These are phyloP conservation scores for Drosophila nannoptera DNA, from an alignment of 1,140 invertebrate species.

Conservation along the genomic window DNA sequence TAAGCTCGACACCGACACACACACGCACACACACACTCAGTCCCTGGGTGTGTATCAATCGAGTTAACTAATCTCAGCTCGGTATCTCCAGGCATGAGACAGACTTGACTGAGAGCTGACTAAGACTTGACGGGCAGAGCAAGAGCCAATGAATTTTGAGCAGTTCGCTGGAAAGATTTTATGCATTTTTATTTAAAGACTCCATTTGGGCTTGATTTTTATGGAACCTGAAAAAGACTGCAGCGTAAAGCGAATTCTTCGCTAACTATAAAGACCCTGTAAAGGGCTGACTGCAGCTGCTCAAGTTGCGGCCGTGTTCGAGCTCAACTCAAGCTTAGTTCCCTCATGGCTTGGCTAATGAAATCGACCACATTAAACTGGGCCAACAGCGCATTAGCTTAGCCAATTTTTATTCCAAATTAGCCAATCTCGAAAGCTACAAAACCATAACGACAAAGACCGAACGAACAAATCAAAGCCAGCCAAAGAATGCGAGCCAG, in stretches of 20 bases:
- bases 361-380: slow-evolving; percentile 26
- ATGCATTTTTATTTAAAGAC: background rate
- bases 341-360: background rate
- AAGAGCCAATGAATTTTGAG: background rate
- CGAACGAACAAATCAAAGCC: slow-evolving; percentile 20
- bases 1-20: background rate
- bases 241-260: background rate
- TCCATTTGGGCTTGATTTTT: slow-evolving; percentile 2
- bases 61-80: slow-evolving; percentile 7
- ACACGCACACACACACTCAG: background rate
- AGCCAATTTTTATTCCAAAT: slow-evolving; percentile 54
- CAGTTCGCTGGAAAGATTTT: background rate
- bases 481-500: slow-evolving; percentile 61
- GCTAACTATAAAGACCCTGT: background rate
- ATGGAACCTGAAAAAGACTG: background rate
- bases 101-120: slow-evolving; percentile 1
- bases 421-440: slow-evolving; percentile 58
- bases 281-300: background rate
- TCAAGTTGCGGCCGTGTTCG: background rate
- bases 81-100: background rate
- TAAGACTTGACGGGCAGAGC: background rate
- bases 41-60: background rate
- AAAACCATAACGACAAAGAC: slow-evolving; percentile 51
- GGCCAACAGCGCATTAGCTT: slow-evolving; percentile 34
- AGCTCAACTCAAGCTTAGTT: background rate